Conservation (phyloP, 2,888 invertebrate species). For the Ellobium chinense region DNA sequence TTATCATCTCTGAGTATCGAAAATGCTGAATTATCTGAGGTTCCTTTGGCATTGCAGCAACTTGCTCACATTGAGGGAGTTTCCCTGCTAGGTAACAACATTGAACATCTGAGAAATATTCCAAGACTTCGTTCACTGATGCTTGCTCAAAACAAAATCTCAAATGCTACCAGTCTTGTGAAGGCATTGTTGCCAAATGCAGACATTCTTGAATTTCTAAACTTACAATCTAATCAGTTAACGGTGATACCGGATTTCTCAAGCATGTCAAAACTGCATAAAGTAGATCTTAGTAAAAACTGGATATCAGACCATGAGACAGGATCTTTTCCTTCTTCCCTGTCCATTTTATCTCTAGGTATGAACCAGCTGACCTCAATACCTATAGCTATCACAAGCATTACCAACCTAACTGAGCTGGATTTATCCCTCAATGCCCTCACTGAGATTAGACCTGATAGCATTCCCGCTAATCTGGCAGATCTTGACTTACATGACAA, state of each 20-base stretch:
- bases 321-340: not conserved
- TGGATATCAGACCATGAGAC: not conserved
- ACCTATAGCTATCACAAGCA: not conserved
- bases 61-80: too few species aligned
- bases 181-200: not conserved
- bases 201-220: not conserved
- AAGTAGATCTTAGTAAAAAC: not conserved
- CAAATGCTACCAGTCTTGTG: not conserved
- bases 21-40: too few species aligned
- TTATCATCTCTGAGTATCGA: too few species aligned
- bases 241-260: slow-evolving; percentile 1
- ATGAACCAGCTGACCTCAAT: not conserved
- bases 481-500: not conserved
- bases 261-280: not conserved
- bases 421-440: too few species aligned
- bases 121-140: too few species aligned
- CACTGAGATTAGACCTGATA: too few species aligned
- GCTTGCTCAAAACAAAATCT: not conserved
- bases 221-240: not conserved
- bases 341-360: not conserved
- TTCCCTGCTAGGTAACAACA: too few species aligned
- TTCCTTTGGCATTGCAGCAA: too few species aligned
- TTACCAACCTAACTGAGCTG: not conserved
- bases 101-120: too few species aligned
- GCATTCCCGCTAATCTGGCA: not conserved